phyloP scores from a whole-genome alignment of 2,888 invertebrate genomes.

The Andrena trimmerana region DNA sequence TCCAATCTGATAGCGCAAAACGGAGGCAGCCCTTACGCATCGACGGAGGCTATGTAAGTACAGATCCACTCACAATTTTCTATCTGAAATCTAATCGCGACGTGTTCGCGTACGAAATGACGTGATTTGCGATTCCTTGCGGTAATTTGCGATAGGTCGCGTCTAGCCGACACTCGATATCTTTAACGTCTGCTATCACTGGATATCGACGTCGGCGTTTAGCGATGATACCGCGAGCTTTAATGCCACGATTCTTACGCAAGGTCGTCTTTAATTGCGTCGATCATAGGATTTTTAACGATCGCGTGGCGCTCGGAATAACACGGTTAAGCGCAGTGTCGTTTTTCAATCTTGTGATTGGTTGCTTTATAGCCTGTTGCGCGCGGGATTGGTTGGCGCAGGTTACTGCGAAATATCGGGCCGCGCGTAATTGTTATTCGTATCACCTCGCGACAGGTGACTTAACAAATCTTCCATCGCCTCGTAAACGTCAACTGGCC shows the following conservation, averaged over 20 bases:
- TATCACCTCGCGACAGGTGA: neutral
- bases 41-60: slow-evolving; percentile 81
- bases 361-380: neutral
- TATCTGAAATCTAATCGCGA: neutral
- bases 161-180: neutral
- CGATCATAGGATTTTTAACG: neutral
- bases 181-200: neutral
- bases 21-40: slow-evolving; percentile 77
- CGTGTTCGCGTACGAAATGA: neutral
- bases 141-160: neutral
- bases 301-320: neutral
- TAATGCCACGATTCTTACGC: neutral
- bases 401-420: neutral
- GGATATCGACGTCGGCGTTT: neutral
- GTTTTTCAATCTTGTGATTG: too few relatives aligned
- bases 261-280: neutral
- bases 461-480: neutral
- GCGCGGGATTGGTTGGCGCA: neutral
- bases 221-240: neutral
- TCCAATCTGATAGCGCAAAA: slow-evolving; percentile 73
- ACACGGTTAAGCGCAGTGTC: neutral
- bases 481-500: slow-evolving; percentile 28
- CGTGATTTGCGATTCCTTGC: neutral
- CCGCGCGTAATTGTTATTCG: neutral
- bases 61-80: neutral